phyloP scores from a whole-genome alignment of 2,113 vertebrate genomes.

The Alligator sinensis region DNA sequence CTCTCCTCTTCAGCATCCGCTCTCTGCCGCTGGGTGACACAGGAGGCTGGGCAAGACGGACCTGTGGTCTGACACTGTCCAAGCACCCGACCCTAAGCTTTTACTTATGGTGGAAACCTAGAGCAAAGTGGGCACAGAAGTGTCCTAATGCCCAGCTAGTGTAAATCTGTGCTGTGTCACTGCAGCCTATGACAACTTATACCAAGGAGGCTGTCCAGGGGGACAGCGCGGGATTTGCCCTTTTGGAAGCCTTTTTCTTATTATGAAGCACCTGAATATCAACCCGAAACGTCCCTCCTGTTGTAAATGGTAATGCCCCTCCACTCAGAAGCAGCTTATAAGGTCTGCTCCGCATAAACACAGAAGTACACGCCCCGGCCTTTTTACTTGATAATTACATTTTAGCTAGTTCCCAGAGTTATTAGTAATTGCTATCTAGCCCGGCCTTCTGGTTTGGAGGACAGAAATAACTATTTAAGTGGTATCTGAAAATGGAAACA shows the following conservation, averaged over 20 bases:
- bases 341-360: not conserved
- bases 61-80: not conserved
- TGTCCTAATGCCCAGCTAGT: not conserved
- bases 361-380: not conserved
- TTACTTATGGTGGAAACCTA: not conserved
- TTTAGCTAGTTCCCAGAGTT: not conserved
- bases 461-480: not conserved
- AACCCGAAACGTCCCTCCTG: accelerated
- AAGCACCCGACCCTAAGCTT: not conserved
- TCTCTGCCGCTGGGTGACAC: no score
- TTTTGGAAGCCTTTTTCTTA: not conserved
- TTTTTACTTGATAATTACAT: not conserved
- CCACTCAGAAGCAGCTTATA: accelerated
- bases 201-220: not conserved
- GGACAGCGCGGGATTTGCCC: not conserved
- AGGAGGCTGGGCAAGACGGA: no score
- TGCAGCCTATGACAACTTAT: not conserved
- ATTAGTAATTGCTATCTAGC: not conserved
- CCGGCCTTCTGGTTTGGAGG: not conserved
- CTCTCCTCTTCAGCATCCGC: no score
- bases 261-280: not conserved
- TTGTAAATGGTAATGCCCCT: not conserved
- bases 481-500: slow-evolving; percentile 28
- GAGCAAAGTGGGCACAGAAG: no score
- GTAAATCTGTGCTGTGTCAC: not conserved